Conservation (phyloP, 2,888 invertebrate species). For the Saturnia japonica region DNA sequence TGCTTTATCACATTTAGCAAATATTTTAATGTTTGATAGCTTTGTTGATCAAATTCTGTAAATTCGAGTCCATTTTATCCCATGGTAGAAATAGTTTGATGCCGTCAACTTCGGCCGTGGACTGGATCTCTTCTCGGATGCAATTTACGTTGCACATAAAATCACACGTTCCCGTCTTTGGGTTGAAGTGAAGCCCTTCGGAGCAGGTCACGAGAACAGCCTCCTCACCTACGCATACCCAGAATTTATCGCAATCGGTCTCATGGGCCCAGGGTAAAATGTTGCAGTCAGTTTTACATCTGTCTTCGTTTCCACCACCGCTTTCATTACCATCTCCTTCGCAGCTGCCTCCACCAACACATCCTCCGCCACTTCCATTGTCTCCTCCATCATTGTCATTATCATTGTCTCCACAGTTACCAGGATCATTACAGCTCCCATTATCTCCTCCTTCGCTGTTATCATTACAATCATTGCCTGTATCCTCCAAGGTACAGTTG, state of each 20-base stretch:
- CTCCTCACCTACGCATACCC: conserved; percentile 52
- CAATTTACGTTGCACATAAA: conserved; percentile 61
- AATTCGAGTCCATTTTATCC: conserved; percentile 41
- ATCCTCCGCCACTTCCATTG: background rate
- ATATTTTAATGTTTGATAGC: conserved; percentile 21
- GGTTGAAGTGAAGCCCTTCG: conserved; percentile 68
- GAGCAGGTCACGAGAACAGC: conserved; percentile 51
- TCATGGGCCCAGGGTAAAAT: conserved; percentile 62
- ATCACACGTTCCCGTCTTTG: conserved; percentile 55
- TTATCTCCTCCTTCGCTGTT: background rate
- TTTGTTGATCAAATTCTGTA: conserved; percentile 22
- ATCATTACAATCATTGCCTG: conserved; percentile 8
- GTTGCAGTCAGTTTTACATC: conserved; percentile 56
- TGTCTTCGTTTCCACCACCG: conserved; percentile 21
- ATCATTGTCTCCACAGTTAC: conserved; percentile 1
- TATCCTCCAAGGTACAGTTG: conserved; percentile 18
- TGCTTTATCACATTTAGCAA: background rate
- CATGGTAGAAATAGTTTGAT: conserved; percentile 57
- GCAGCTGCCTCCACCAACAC: background rate
- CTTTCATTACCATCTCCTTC: background rate
- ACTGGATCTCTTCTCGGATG: conserved; percentile 38
- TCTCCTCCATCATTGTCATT: background rate
- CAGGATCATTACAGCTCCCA: conserved; percentile 9
- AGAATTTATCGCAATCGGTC: conserved; percentile 67
- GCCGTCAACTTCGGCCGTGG: conserved; percentile 43